A percentile compares a stretch with the other conserved stretches of the same genome.
Conservation (phyloP, 2,113 vertebrate species). For the Chunga burmeisteri region DNA sequence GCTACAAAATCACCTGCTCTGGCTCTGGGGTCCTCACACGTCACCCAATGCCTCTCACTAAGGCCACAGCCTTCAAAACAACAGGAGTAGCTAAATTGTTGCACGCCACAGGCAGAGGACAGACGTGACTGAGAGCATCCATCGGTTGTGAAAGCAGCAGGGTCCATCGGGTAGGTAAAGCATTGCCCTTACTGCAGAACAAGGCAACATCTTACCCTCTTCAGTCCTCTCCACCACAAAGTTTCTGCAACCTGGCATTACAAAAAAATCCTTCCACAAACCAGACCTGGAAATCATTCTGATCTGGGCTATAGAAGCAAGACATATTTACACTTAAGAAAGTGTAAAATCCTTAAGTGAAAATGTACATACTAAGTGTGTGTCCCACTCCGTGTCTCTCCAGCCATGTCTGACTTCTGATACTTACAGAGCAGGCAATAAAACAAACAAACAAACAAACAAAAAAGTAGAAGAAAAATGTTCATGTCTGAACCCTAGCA, state of each 20-base stretch:
- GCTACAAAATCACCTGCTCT: not conserved
- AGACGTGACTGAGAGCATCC: not conserved
- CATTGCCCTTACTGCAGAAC: not conserved
- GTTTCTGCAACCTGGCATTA: not conserved
- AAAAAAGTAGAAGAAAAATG: not conserved
- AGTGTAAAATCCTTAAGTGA: not conserved
- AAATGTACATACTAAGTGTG: not conserved
- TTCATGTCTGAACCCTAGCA: not conserved
- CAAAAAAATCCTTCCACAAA: not conserved
- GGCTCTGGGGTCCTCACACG: not conserved
- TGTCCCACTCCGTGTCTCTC: not conserved
- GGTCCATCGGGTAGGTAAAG: accelerated
- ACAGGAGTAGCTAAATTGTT: not conserved
- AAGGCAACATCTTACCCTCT: not conserved
- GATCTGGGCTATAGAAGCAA: not conserved
- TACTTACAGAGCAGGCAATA: not conserved
- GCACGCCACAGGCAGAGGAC: not conserved
- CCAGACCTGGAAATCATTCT: not conserved
- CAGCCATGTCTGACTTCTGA: not conserved
- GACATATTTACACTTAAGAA: not conserved
- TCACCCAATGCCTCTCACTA: not conserved
- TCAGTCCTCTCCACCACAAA: not conserved
- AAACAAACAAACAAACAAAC: not conserved
- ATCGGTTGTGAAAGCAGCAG: not conserved
- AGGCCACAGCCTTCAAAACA: not conserved